phyloP scores from a whole-genome alignment of 2,888 invertebrate genomes.

The Catocala nupta region DNA sequence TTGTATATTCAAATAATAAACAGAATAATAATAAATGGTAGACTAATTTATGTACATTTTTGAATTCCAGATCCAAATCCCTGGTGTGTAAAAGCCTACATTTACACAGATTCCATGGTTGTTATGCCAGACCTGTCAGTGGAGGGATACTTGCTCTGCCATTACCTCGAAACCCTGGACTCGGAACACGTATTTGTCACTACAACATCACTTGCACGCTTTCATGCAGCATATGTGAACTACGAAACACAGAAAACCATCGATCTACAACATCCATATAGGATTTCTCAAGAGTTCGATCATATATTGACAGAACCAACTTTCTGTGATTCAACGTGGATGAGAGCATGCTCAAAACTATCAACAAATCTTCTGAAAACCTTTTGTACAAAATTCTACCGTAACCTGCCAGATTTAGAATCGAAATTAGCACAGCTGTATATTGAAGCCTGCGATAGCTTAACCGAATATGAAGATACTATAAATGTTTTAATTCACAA shows the following conservation, averaged over 20 bases:
- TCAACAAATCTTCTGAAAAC: conserved; percentile 60
- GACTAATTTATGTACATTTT: too few relatives aligned
- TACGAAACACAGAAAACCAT: conserved; percentile 60
- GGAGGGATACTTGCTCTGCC: conserved; percentile 63
- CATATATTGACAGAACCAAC: conserved; percentile 59
- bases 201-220: conserved; percentile 65
- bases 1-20: too few relatives aligned
- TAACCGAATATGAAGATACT: conserved; percentile 45
- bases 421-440: conserved; percentile 52
- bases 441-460: conserved; percentile 59
- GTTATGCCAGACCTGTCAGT: conserved; percentile 73
- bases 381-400: conserved; percentile 61
- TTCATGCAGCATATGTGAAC: conserved; percentile 74
- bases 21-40: too few relatives aligned
- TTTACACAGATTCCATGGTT: conserved; percentile 64
- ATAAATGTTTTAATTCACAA: conserved; percentile 74
- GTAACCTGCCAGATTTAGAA: conserved; percentile 55
- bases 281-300: conserved; percentile 57
- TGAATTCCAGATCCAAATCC: conserved; percentile 58
- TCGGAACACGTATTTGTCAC: conserved; percentile 61
- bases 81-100: conserved; percentile 66
- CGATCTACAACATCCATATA: conserved; percentile 45
- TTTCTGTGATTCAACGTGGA: conserved; percentile 65
- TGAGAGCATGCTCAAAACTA: conserved; percentile 67
- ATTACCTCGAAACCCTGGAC: conserved; percentile 59